Evolutionary conservation across 1,140 invertebrate genomes (phyloP), one percentile per base, ranked within the genome.

Genomic region (Tetragonula clypearis): DNA sequence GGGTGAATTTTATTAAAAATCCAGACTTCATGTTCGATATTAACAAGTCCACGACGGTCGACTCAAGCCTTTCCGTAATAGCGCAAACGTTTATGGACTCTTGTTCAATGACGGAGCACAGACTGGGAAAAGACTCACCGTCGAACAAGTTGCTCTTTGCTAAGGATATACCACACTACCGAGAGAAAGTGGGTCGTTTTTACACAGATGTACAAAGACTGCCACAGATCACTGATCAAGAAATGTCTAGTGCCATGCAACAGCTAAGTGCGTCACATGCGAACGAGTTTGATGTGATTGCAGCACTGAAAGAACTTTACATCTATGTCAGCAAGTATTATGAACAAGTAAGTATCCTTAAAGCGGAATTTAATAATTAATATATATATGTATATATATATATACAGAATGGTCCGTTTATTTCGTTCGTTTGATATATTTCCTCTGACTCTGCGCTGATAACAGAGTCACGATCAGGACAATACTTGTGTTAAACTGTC

Each of bases 1-100:
- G 99, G 99, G 98, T 99, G 23, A 99, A 99, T 95, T 98, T 99
- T 89, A 98, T 99, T 80, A 99, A 99, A 94, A 99, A 99, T 96
- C 98, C 99, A 14, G 98, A 99, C 95, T 99, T 99, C 93, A 98
- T 99, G 93, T 99, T 99, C 94, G 98, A 99, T 95, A 98, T 99
- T 73, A 98, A 99, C 91, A 99, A 99, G 95, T 98, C 98, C 5
- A 96, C 97, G 21, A 98, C 98, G 14, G 97, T 99, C 23, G 98
- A 99, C 94, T 98, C 98, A 21, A 99, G 98, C 92, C 95, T 99
- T 56, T 98, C 98, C 87, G 98, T 99, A 56, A 98, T 99, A 89
- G 98, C 98, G 49, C 99, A 99, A 95, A 99, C 98, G 6, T 98
- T 99, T 93, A 99, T 99, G 98, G 98, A 99, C 94, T 97, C 98